Evolutionary conservation across 2,113 vertebrate genomes (phyloP).

Genomic region (Fregata magnificens): DNA sequence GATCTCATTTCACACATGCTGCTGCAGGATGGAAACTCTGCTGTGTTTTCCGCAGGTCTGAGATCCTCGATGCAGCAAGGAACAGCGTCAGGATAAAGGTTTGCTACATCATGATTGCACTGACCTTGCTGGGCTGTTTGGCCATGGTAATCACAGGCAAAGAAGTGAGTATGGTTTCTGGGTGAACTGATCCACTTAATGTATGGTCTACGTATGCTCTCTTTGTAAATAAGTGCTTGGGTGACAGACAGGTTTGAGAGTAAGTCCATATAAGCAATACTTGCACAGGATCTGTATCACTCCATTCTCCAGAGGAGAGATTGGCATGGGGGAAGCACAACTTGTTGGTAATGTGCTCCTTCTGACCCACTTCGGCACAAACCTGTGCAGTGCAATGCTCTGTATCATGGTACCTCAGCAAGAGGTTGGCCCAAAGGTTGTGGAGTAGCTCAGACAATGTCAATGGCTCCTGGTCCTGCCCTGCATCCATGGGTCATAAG

Average conservation of each 20-base stretch:
- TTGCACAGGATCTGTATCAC: not conserved
- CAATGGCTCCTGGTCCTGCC: not conserved
- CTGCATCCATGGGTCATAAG: not conserved
- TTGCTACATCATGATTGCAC: slow-evolving; percentile 57
- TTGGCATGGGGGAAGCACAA: not conserved
- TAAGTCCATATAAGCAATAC: not conserved
- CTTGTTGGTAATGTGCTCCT: not conserved
- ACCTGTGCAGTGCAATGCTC: not conserved
- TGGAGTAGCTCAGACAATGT: not conserved
- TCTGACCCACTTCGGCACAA: not conserved
- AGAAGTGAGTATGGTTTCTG: not conserved
- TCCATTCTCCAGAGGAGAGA: not conserved
- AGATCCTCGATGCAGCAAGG: not conserved
- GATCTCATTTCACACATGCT: not conserved
- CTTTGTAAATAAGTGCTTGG: not conserved
- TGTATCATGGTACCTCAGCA: not conserved
- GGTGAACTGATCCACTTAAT: not conserved
- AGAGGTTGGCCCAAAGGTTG: not conserved
- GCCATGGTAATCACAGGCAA: slow-evolving; percentile 54
- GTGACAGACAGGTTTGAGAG: not conserved
- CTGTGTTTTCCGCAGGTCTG: not conserved
- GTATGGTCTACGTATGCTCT: accelerated
- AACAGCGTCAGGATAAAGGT: slow-evolving; percentile 33
- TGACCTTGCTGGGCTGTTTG: slow-evolving; percentile 49
- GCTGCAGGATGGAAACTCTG: not conserved